Evolutionary conservation across 2,888 invertebrate genomes (phyloP), one percentile per base, ranked within the genome.

Genomic region (Lymantria monacha): DNA sequence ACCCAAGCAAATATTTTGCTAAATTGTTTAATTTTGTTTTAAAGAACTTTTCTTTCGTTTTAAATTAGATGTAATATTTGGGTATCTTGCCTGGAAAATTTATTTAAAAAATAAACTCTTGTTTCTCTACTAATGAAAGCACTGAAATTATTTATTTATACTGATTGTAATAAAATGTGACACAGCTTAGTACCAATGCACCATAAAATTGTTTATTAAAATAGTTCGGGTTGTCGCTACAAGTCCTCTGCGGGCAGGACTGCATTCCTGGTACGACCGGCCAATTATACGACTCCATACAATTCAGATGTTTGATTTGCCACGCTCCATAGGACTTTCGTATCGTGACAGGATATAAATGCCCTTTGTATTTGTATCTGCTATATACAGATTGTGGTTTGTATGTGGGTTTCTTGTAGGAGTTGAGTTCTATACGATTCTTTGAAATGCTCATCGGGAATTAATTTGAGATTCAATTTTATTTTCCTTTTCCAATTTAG

Each of bases 251-350:
- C 52, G 44, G 53, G 52, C 54, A 33, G 51, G 51, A 51, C 53
- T 45, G 52, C 62, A 62, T 66, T 68, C 68, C 51, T 48, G 36
- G 44, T 48, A 15, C 50, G 43, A 44, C 52, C 47, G 48, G 47
- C 53, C 66, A 67, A 68, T 66, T 67, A 67, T 56, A 65, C 65
- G 66, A 44, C 55, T 53, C 22, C 42, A 42, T 38, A 67, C 68
- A 60, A 58, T 61, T 68, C 59, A 58, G 50, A 61, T 65, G 58
- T 65, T 65, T 57, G 68, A 68, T 67, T 67, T 65, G 57, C 60
- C 55, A 68, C 66, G 68, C 57, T 68, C 48, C 42, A 51, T 57
- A 50, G 64, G 41, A 51, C 48, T 49, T 10, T 13, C 41, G 41
- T 41, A 9, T 41, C 41, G 51, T 46, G 57, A 59, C 59, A 55